Evolutionary conservation across 2,113 vertebrate species (phyloP), one percentile per base, ranked within the genome.

Genomic region (Coreoperca whiteheadi): DNA sequence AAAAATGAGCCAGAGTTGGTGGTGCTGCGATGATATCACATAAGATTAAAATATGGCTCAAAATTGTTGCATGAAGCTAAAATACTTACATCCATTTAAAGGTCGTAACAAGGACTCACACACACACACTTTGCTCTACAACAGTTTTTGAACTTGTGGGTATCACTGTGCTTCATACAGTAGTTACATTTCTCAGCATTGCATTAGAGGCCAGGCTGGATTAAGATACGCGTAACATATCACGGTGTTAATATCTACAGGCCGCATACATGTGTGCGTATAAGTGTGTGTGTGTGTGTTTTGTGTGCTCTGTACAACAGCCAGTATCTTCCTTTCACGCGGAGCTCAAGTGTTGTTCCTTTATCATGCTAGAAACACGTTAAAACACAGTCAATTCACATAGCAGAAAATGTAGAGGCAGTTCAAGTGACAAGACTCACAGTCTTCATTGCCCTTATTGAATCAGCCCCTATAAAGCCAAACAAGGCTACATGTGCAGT

Each of bases 151-250:
- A 70, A 77, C 73, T 77, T 12, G 32, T 74, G 69, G 70, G 57
- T 23, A 37, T 69, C 51, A 68, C 67, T 89, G 88, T 89, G 91
- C 87, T 92, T 92, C 60, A 48, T 54, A 79, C 64, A 70, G 59
- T 30, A 69, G 82, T 81, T 84, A 66, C 77, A 87, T 79, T 66
- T 81, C 68, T 86, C 66, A 73, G 66, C 53, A 51, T 48, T 78
- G 84, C 65, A 50, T 90, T 69, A 16, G 74, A 90, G 81, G 83
- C 72, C 85, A 88, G 87, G 79, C 86, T 85, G 89, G 70, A 87
- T 77, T 88, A 82, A 80, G 75, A 86, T 69, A 63, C 4, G 12
- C 66, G 51, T 30, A 39, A 86, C 70, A 88, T 83, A 81, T 74
- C 1, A 63, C 23, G 25, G 48, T 56, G 57, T 54, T 64, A 83